Evolutionary conservation across 1,140 invertebrate genomes (phyloP), one percentile per base, ranked within the genome.

Genomic region (Myzus persicae): DNA sequence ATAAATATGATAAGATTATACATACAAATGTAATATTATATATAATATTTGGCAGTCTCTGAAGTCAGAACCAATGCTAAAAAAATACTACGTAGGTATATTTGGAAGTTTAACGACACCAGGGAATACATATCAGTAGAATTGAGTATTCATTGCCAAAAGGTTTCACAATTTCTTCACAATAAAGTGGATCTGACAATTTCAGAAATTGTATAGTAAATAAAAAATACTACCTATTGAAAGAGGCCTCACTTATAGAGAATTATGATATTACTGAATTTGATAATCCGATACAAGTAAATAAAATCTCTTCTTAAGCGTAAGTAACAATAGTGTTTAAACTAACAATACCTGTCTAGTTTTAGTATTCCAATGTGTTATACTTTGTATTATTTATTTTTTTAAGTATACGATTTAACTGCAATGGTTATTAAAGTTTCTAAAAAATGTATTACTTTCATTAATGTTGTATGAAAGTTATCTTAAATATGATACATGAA

Each of bases 71-170:
- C n/a, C 38, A 38, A 82, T 9, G 7, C 38, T 82, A 24, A 82
- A n/a, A 82, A 82, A 82, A 82, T n/a, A n/a, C 36, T 82, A 24
- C 38, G 24, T 40, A 36, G 2, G 81, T 82, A 82, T 40, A 7
- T 82, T 40, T 82, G 81, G 81, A 40, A 81, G 36, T 81, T 81
- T 31, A 81, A 22, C 2, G 22, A 40, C 81, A 22, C 81, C 11
- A 24, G 81, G 81, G 81, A 82, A 82, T 82, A 82, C 6, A 82
- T 38, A 82, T 40, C 81, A 82, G 24, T 82, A 82, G 36, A 82
- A 82, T 40, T 40, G 81, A 8, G 81, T 82, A 40, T 82, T 82
- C 81, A 82, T 40, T 82, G 38, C 81, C n/a, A 82, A 82, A 82
- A 82, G n/a, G 38, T 40, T 24, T 82, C 38, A 40, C 81, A 38